phyloP scores from a whole-genome alignment of 2,888 invertebrate species.

The Oligia latruncula region DNA sequence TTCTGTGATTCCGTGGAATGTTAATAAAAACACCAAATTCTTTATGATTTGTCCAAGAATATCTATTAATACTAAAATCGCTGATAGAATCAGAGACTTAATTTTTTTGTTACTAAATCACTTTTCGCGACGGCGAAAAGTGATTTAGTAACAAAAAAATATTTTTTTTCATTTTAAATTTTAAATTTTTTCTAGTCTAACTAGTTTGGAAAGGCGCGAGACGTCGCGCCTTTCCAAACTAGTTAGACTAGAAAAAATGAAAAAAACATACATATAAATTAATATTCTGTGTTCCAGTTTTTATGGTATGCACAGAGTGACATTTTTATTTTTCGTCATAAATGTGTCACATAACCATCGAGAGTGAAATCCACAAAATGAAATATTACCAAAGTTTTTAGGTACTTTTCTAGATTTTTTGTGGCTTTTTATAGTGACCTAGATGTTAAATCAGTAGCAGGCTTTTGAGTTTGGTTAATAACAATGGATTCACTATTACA shows the following conservation, averaged over 20 bases:
- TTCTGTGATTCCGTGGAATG: not conserved
- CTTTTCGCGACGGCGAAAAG: too few relatives aligned
- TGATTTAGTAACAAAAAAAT: too few relatives aligned
- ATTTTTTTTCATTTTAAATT: too few relatives aligned
- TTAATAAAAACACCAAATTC: not conserved
- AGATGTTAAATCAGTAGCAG: not conserved
- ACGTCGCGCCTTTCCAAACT: slow-evolving; percentile 51
- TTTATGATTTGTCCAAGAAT: not conserved
- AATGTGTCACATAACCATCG: not conserved
- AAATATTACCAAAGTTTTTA: not conserved
- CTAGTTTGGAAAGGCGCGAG: too few relatives aligned
- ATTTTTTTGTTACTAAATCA: slow-evolving; percentile 15
- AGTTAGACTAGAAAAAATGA: slow-evolving; percentile 40
- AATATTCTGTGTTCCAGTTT: slow-evolving; percentile 25
- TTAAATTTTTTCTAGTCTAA: too few relatives aligned
- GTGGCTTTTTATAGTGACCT: not conserved
- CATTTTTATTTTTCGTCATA: slow-evolving; percentile 2
- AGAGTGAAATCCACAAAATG: not conserved
- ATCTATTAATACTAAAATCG: not conserved
- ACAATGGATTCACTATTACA: not conserved
- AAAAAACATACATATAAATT: slow-evolving; percentile 33
- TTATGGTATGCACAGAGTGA: not conserved
- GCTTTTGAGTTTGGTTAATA: not conserved
- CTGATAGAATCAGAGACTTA: not conserved
- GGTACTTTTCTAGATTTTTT: not conserved